These are phyloP conservation scores for Catonia carolina DNA, from an alignment of 2,888 invertebrate species.

Conservation along the genomic window DNA sequence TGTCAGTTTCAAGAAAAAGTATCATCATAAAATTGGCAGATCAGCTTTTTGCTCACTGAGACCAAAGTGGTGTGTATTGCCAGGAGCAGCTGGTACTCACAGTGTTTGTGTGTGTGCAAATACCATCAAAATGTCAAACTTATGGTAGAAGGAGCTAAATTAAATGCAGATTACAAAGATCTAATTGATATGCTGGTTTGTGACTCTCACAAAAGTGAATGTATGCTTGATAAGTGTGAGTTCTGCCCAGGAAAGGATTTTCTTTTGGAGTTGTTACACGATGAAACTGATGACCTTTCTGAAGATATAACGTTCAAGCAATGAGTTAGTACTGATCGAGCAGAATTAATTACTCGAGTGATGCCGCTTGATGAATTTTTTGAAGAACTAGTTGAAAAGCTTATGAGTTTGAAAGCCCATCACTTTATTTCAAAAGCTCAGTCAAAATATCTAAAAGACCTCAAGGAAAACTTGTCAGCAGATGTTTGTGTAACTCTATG, in stretches of 20 bases:
- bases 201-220: neutral
- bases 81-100: slow-evolving; percentile 12
- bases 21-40: too few species aligned
- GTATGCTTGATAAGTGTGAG: neutral
- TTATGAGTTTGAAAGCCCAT: neutral
- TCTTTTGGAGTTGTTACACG: slow-evolving; percentile 4
- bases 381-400: neutral
- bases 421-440: slow-evolving; percentile 15
- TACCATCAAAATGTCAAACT: slow-evolving; percentile 13
- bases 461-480: slow-evolving; percentile 12
- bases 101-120: slow-evolving; percentile 11
- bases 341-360: neutral
- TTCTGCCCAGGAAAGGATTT: slow-evolving; percentile 2
- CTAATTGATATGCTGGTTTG: slow-evolving; percentile 11
- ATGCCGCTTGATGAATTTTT: slow-evolving; percentile 2
- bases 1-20: too few species aligned
- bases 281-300: slow-evolving; percentile 7
- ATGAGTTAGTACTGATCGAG: neutral
- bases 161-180: slow-evolving; percentile 16
- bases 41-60: neutral
- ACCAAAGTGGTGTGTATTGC: slow-evolving; percentile 10
- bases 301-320: neutral
- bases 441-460: slow-evolving; percentile 9
- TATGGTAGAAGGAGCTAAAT: slow-evolving; percentile 5
- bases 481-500: slow-evolving; percentile 13